These are phyloP conservation scores for Labeo rohita DNA, from an alignment of 2,113 vertebrate species.

Conservation along the genomic window DNA sequence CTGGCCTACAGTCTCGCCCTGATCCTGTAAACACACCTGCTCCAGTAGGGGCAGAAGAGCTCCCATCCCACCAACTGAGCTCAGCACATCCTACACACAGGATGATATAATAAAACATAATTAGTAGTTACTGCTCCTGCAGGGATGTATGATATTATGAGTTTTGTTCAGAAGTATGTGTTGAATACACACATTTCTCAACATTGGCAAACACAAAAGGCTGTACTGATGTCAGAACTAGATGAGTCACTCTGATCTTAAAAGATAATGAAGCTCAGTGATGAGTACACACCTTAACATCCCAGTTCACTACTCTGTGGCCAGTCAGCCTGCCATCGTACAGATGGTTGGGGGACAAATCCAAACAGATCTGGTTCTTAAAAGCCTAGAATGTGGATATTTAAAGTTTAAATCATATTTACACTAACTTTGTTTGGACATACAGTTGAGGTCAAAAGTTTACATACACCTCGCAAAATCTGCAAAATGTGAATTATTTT, in stretches of 20 bases:
- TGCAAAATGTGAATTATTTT: no score
- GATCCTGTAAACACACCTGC: slow-evolving; percentile 82
- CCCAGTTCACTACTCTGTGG: slow-evolving; percentile 92
- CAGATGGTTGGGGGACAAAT: slow-evolving; percentile 86
- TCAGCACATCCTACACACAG: slow-evolving; percentile 86
- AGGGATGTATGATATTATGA: neutral
- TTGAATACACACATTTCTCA: neutral
- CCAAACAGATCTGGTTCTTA: slow-evolving; percentile 93
- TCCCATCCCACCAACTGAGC: slow-evolving; percentile 89
- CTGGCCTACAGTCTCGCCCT: slow-evolving; percentile 72
- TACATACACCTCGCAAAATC: no score
- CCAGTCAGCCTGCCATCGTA: slow-evolving; percentile 93
- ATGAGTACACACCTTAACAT: slow-evolving; percentile 83
- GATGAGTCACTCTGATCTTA: neutral
- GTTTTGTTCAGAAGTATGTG: neutral
- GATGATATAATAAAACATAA: neutral
- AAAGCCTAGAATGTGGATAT: slow-evolving; percentile 80
- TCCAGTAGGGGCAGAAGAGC: slow-evolving; percentile 89
- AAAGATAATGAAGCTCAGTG: neutral
- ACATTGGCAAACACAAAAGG: neutral
- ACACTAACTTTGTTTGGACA: no score
- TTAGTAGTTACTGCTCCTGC: neutral
- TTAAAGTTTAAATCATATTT: no score
- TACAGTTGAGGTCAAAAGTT: no score
- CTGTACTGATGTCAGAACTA: neutral